Conservation (phyloP, 2,797 vertebrate species). For the Vespertilio murinus region DNA sequence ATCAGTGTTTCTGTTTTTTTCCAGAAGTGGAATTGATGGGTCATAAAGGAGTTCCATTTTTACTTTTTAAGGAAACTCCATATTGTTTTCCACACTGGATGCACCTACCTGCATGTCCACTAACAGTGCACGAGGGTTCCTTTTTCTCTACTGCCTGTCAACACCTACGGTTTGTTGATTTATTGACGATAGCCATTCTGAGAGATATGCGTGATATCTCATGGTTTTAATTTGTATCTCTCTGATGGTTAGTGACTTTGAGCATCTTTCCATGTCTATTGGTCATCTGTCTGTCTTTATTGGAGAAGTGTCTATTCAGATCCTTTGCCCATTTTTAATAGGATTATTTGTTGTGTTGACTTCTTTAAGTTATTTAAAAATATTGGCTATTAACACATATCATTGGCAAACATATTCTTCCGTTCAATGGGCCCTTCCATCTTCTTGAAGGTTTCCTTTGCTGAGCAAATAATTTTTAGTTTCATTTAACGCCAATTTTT, state of each 20-base stretch:
- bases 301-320: neutral
- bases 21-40: neutral
- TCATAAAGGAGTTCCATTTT: neutral
- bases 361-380: neutral
- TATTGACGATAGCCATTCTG: neutral
- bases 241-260: neutral
- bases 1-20: neutral
- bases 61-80: neutral
- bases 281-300: neutral
- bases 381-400: neutral
- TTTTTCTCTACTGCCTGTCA: neutral
- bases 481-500: neutral
- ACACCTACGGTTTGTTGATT: neutral
- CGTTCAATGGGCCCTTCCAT: neutral
- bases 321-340: neutral
- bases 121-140: neutral
- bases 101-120: neutral
- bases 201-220: neutral
- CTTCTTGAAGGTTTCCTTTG: neutral
- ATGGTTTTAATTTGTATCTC: neutral
- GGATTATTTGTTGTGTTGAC: neutral
- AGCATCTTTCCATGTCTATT: neutral
- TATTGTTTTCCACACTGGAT: neutral
- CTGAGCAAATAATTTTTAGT: neutral
- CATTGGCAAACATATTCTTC: neutral